A percentile compares a stretch with the other conserved stretches of the same genome.
Conservation (phyloP, 2,113 vertebrate genomes). For the Syngnathus scovelli region DNA sequence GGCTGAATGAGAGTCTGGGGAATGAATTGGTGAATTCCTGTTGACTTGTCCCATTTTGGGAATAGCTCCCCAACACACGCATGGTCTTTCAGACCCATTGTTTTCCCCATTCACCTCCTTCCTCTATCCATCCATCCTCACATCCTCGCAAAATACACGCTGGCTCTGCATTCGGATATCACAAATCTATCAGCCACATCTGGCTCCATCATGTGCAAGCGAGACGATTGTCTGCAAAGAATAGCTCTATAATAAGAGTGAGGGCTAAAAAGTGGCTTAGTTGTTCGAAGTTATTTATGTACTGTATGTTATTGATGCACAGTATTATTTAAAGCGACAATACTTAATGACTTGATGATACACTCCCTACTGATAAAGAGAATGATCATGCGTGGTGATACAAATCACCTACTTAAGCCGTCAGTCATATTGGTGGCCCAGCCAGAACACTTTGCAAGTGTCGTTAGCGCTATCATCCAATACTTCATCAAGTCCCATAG, state of each 20-base stretch:
- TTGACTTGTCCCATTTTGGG: conserved; percentile 5
- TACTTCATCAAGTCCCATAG: too few relatives aligned
- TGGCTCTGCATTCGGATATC: conserved; percentile 37
- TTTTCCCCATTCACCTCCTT: conserved; percentile 57
- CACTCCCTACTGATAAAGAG: background rate
- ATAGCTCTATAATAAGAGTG: conserved; percentile 36
- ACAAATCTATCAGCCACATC: conserved; percentile 62
- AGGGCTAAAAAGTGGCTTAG: conserved; percentile 20
- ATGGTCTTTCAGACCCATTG: conserved; percentile 54
- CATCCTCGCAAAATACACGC: conserved; percentile 39
- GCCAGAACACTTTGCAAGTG: background rate
- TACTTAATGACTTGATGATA: background rate
- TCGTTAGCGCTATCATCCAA: background rate
- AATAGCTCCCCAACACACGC: conserved; percentile 34
- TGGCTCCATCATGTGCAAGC: conserved; percentile 32
- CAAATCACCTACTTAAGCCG: background rate
- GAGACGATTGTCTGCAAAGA: conserved; percentile 28
- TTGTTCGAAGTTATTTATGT: conserved; percentile 15
- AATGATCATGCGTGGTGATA: background rate
- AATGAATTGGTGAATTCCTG: conserved; percentile 17
- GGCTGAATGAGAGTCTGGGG: conserved; percentile 29
- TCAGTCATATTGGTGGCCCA: background rate
- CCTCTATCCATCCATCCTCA: conserved; percentile 52
- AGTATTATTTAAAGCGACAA: conserved; percentile 7
- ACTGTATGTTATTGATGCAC: background rate